phyloP scores from a whole-genome alignment of 2,113 vertebrate genomes.

The Odontesthes bonariensis region DNA sequence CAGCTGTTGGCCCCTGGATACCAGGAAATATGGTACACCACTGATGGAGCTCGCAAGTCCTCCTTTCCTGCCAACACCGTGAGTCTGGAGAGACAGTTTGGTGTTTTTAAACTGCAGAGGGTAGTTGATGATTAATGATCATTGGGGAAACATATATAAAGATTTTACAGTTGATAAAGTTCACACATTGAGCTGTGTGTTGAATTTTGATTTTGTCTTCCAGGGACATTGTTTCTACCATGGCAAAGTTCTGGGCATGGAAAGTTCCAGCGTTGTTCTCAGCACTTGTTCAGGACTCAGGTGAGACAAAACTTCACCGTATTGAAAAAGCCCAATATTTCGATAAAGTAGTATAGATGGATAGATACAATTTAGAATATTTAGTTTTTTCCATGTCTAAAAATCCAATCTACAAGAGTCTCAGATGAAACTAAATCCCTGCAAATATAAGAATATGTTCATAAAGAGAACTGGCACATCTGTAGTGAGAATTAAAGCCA shows the following conservation, averaged over 20 bases:
- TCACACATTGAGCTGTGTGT: neutral
- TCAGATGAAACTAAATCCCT: too few species aligned
- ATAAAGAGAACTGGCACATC: too few species aligned
- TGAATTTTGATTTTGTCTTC: slow-evolving; percentile 59
- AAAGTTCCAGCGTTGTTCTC: slow-evolving; percentile 87
- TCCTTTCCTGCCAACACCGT: slow-evolving; percentile 82
- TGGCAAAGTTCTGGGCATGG: slow-evolving; percentile 83
- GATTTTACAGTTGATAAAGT: neutral
- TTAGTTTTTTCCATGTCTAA: too few species aligned
- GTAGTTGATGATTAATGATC: neutral
- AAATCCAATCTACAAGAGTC: too few species aligned
- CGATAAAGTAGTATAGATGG: too few species aligned
- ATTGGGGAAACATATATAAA: neutral
- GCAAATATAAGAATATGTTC: too few species aligned
- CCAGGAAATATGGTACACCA: slow-evolving; percentile 90
- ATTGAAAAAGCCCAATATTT: neutral
- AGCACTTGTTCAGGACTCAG: slow-evolving; percentile 92
- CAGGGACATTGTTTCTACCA: slow-evolving; percentile 97
- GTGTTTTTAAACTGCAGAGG: slow-evolving; percentile 5
- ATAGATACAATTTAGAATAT: too few species aligned
- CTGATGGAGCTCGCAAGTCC: slow-evolving; percentile 80
- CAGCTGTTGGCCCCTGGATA: slow-evolving; percentile 90
- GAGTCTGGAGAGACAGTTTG: slow-evolving; percentile 65
- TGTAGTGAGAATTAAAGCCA: neutral
- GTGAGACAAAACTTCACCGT: slow-evolving; percentile 77